Percentiles rank a stretch among this genome's conserved stretches.
Evolutionary conservation across 2,888 invertebrate genomes (phyloP).

Genomic region (Leptura quadrifasciata): DNA sequence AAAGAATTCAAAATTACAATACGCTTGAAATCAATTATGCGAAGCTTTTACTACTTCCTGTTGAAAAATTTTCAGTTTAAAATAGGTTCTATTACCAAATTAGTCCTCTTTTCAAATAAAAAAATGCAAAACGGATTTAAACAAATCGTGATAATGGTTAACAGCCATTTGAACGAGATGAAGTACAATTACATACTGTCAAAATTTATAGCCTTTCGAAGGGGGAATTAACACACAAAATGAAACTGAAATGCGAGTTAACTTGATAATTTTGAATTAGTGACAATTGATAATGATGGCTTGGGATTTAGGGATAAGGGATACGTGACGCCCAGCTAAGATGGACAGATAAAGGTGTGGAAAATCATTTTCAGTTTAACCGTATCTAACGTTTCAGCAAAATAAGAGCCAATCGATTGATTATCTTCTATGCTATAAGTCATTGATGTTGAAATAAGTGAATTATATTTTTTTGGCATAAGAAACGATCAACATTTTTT

Average conservation of each 20-base stretch:
- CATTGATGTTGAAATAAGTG: no score
- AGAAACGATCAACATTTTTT: no score
- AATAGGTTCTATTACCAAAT: not conserved
- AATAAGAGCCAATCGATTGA: no score
- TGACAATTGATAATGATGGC: constrained; percentile 34
- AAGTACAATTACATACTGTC: constrained; percentile 34
- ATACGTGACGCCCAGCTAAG: not conserved
- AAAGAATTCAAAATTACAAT: no score
- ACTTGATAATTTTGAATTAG: constrained; percentile 39
- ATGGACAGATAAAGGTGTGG: no score
- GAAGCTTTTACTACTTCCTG: not conserved
- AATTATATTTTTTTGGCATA: no score
- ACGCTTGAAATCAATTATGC: no score
- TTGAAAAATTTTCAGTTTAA: not conserved
- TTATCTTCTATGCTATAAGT: no score
- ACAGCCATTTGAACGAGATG: constrained; percentile 27
- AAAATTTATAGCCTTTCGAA: constrained; percentile 37
- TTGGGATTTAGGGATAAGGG: constrained; percentile 10
- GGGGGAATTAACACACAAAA: constrained; percentile 39
- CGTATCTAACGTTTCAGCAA: no score
- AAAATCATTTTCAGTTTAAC: no score
- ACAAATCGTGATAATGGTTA: constrained; percentile 29
- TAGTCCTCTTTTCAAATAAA: not conserved
- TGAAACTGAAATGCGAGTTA: constrained; percentile 35
- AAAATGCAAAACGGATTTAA: constrained; percentile 8